Evolutionary conservation across 1,140 invertebrate genomes (phyloP).

Genomic region (Aphidius gifuensis): DNA sequence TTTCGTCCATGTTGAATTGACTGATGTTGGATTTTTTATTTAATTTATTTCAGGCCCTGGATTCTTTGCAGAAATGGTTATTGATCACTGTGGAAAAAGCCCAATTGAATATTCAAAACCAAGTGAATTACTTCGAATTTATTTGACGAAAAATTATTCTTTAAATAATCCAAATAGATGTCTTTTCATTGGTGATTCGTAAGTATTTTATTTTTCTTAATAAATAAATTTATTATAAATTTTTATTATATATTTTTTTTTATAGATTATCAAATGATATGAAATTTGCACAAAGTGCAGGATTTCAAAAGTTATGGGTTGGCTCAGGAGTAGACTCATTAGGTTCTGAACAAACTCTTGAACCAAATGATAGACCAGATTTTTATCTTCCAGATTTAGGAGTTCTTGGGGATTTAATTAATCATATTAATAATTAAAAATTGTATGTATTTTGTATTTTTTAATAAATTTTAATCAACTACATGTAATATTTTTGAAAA

Average conservation of each 20-base stretch:
- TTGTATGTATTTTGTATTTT: too few relatives aligned
- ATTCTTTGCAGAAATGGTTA: constrained; percentile 52
- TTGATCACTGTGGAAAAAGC: constrained; percentile 42
- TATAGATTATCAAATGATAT: constrained; percentile 58
- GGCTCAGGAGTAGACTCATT: constrained; percentile 51
- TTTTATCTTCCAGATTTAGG: constrained; percentile 33
- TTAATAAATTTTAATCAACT: too few relatives aligned
- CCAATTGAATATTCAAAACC: constrained; percentile 58
- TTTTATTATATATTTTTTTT: constrained; percentile 8
- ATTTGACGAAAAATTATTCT: constrained; percentile 45
- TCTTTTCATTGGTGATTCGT: constrained; percentile 65
- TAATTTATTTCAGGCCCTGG: constrained; percentile 47
- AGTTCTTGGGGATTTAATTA: constrained; percentile 3
- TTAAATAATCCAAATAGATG: constrained; percentile 54
- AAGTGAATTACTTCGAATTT: constrained; percentile 50
- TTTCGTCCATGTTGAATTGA: too few relatives aligned
- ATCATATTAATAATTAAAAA: too few relatives aligned
- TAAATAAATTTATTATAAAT: background rate
- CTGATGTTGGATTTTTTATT: too few relatives aligned
- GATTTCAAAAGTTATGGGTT: constrained; percentile 58
- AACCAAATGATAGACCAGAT: constrained; percentile 25
- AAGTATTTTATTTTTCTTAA: constrained; percentile 27
- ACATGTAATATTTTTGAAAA: too few relatives aligned
- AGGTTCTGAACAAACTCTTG: constrained; percentile 28
- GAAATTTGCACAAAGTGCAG: constrained; percentile 53